A percentile compares a stretch with the other conserved stretches of the same genome.
These are phyloP conservation scores for Folsomia manolachei DNA, from an alignment of 2,888 invertebrate species.

Conservation along the genomic window DNA sequence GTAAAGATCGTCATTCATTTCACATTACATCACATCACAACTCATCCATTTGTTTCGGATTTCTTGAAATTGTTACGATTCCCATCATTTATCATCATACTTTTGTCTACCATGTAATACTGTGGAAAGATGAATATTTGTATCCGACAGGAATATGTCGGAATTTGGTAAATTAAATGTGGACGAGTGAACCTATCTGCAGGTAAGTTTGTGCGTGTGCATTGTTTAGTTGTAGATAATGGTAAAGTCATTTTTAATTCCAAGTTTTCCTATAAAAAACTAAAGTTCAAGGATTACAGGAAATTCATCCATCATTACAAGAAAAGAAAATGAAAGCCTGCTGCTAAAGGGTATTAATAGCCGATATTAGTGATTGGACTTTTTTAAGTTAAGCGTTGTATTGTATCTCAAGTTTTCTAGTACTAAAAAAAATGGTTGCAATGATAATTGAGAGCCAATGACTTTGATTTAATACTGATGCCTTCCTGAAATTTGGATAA, in stretches of 20 bases:
- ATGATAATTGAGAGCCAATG: background rate
- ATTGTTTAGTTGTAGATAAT: too few species aligned
- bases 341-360: background rate
- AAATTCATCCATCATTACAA: background rate
- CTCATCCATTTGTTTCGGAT: background rate
- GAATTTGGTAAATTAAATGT: background rate
- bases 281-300: background rate
- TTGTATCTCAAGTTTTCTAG: background rate
- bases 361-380: background rate
- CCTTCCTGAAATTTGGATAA: background rate
- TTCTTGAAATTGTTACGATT: background rate
- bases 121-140: background rate
- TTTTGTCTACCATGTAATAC: background rate
- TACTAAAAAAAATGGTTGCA: too few species aligned
- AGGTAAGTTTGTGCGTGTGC: too few species aligned
- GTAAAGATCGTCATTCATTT: background rate
- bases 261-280: too few species aligned
- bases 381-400: background rate
- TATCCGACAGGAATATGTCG: background rate
- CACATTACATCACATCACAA: too few species aligned
- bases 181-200: too few species aligned
- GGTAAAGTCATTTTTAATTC: too few species aligned
- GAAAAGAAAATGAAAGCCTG: background rate
- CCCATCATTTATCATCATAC: background rate
- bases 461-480: background rate